Percentiles rank a stretch among this genome's conserved stretches.
Evolutionary conservation across 30 jellyfish, hydroid and myxozoan genomes (phyloP).

Genomic region (Pelagia noctiluca): DNA sequence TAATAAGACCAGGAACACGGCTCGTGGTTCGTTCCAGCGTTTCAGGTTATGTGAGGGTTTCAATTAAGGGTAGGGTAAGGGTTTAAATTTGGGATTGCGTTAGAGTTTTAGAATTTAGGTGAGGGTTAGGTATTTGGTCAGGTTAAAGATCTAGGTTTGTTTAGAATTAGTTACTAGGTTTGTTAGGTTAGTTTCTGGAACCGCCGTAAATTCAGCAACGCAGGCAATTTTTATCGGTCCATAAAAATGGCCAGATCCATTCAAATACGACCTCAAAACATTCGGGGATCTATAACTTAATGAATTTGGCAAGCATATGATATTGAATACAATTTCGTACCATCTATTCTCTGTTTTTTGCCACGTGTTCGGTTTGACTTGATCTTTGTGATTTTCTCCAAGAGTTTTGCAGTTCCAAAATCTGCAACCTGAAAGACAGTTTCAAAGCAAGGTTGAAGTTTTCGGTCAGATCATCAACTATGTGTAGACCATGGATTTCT

Average conservation of each 20-base stretch:
- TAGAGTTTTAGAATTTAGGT: too few relatives aligned
- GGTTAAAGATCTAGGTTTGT: background rate
- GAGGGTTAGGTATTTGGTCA: background rate
- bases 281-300: too few relatives aligned
- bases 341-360: background rate
- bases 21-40: too few relatives aligned
- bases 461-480: background rate
- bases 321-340: background rate
- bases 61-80: too few relatives aligned
- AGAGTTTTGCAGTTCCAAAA: conserved; percentile 68
- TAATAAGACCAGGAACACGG: too few relatives aligned
- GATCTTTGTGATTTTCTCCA: conserved; percentile 31
- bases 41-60: too few relatives aligned
- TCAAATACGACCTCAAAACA: too few relatives aligned
- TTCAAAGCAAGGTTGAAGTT: background rate
- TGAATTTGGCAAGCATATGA: background rate
- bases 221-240: background rate
- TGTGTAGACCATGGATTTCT: too few relatives aligned
- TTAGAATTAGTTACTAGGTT: background rate
- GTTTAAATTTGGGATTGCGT: too few relatives aligned
- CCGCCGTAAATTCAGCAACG: background rate
- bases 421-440: conserved; percentile 58
- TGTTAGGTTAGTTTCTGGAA: background rate
- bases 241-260: too few relatives aligned
- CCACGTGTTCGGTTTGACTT: conserved; percentile 8